phyloP scores from a whole-genome alignment of 2,888 invertebrate species.

The Nymphalis c-album region DNA sequence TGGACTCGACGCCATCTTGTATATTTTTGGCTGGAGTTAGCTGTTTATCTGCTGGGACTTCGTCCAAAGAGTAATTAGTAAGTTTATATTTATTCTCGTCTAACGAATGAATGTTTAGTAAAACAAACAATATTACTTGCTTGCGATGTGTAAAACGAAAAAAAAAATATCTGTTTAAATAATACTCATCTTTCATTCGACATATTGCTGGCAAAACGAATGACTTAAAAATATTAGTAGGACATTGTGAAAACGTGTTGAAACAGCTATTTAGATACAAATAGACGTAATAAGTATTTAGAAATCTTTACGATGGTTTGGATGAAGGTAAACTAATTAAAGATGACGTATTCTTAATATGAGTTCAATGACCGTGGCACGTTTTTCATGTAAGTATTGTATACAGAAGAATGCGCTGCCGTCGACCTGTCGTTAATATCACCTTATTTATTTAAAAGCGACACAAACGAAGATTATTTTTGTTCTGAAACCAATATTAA shows the following conservation, averaged over 20 bases:
- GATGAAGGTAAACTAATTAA: slow-evolving; percentile 23
- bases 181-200: slow-evolving; percentile 17
- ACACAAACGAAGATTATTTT: slow-evolving; percentile 63
- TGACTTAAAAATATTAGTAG: slow-evolving; percentile 19
- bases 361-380: slow-evolving; percentile 46
- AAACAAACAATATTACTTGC: slow-evolving; percentile 39
- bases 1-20: slow-evolving; percentile 80
- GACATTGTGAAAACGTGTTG: slow-evolving; percentile 32
- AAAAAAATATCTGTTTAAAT: slow-evolving; percentile 9
- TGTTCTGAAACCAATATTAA: too few species aligned
- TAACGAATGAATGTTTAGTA: slow-evolving; percentile 49
- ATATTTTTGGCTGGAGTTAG: slow-evolving; percentile 80
- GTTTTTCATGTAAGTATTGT: slow-evolving; percentile 67
- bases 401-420: slow-evolving; percentile 36
- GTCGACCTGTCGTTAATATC: slow-evolving; percentile 51
- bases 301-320: neutral
- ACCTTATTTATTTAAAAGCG: slow-evolving; percentile 72
- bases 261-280: slow-evolving; percentile 31
- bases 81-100: slow-evolving; percentile 70
- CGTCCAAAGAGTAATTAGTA: slow-evolving; percentile 79
- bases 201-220: slow-evolving; percentile 21
- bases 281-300: slow-evolving; percentile 21
- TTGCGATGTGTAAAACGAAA: slow-evolving; percentile 1
- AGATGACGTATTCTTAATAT: slow-evolving; percentile 22
- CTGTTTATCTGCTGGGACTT: slow-evolving; percentile 80